Conservation (phyloP, 2,797 vertebrate species). For the Arctocebus calabarensis region DNA sequence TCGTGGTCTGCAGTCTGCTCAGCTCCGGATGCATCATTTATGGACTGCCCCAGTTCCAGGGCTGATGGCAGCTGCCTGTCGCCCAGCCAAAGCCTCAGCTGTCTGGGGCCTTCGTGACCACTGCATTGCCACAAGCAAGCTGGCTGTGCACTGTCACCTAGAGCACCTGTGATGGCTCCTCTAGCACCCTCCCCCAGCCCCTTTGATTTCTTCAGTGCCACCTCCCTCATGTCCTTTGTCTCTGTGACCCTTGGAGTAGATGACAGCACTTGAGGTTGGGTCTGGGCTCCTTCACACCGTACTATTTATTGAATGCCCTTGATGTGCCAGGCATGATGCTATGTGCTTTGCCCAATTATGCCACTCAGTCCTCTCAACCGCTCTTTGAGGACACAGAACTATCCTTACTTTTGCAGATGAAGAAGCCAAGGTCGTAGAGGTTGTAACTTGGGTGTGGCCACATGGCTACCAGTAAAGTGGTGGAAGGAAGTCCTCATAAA, state of each 20-base stretch:
- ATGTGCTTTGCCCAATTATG: rapidly evolving
- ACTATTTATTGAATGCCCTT: rapidly evolving
- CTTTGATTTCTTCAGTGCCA: rapidly evolving
- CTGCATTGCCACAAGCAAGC: not conserved
- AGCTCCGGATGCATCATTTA: not conserved
- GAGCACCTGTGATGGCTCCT: rapidly evolving
- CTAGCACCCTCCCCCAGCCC: rapidly evolving
- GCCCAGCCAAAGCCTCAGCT: slow-evolving; percentile 21
- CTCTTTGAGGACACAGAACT: not conserved
- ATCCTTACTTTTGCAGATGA: not conserved
- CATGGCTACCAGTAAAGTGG: not conserved
- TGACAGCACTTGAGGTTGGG: rapidly evolving
- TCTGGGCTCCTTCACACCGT: rapidly evolving
- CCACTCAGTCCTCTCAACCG: no score
- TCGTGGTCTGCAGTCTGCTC: not conserved
- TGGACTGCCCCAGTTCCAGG: not conserved
- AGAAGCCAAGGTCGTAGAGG: not conserved
- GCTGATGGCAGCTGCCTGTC: rapidly evolving
- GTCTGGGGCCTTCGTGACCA: not conserved
- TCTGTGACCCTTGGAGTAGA: not conserved
- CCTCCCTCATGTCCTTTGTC: no score
- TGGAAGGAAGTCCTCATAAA: not conserved
- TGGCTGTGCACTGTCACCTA: not conserved
- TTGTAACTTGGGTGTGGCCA: not conserved
- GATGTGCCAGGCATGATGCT: rapidly evolving